Percentiles rank a stretch among this genome's conserved stretches.
These are phyloP conservation scores for Cricetomys ansorgei DNA, from an alignment of 2,113 vertebrate genomes.

Conservation along the genomic window DNA sequence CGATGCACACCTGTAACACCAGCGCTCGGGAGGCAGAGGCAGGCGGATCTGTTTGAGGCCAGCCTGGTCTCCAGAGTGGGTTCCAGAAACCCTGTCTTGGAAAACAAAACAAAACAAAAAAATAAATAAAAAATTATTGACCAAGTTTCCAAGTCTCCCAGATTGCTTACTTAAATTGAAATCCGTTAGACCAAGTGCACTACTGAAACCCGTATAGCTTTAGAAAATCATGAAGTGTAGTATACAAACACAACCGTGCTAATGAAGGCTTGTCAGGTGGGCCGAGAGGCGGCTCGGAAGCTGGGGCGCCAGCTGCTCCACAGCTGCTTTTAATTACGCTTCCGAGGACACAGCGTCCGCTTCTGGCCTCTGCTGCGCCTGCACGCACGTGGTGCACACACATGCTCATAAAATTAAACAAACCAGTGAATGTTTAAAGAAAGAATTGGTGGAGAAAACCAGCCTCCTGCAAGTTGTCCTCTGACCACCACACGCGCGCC, in stretches of 20 bases:
- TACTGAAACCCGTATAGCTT: background rate
- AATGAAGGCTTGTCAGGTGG: background rate
- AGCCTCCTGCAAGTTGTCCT: background rate
- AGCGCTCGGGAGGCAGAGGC: no score
- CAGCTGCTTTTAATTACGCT: background rate
- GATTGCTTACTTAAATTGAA: conserved; percentile 34
- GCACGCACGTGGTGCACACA: no score
- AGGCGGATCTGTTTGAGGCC: no score
- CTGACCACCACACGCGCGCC: background rate
- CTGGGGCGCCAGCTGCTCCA: no score
- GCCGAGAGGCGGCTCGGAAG: background rate
- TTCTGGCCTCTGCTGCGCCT: background rate
- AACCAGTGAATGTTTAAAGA: background rate
- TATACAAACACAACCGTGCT: background rate
- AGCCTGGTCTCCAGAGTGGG: no score
- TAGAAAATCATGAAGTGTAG: background rate
- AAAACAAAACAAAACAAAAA: no score
- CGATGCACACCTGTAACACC: no score
- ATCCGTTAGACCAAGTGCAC: conserved; percentile 1
- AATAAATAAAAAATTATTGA: no score
- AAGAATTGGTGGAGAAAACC: background rate
- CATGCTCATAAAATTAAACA: background rate
- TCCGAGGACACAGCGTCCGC: background rate
- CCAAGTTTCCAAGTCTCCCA: background rate
- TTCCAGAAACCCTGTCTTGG: no score